These are phyloP conservation scores for Podilymbus podiceps DNA, from an alignment of 2,113 vertebrate genomes.

Conservation along the genomic window DNA sequence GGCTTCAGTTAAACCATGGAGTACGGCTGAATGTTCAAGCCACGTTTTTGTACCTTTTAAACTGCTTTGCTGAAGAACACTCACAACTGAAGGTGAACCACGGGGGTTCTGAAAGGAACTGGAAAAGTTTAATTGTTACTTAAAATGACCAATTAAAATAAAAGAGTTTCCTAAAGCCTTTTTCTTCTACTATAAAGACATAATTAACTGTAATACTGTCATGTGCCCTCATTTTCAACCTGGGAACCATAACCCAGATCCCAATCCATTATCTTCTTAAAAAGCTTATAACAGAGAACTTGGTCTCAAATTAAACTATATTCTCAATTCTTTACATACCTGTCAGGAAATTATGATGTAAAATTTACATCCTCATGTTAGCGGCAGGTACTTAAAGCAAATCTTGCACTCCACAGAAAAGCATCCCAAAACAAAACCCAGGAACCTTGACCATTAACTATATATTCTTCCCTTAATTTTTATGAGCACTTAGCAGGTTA, in stretches of 20 bases:
- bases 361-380: not conserved
- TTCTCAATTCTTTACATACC: not conserved
- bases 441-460: not conserved
- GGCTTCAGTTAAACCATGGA: not conserved
- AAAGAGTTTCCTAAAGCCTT: not conserved
- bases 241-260: not conserved
- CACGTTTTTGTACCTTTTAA: not conserved
- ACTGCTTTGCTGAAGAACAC: not conserved
- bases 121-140: not conserved
- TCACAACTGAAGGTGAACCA: not conserved
- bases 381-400: not conserved
- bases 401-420: not conserved
- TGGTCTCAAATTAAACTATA: not conserved
- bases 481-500: slow-evolving; percentile 34
- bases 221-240: not conserved
- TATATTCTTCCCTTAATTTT: not conserved
- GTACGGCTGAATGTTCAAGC: not conserved
- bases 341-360: not conserved
- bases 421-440: not conserved
- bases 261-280: not conserved
- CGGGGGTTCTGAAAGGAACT: not conserved
- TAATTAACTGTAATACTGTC: not conserved
- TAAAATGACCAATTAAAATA: not conserved
- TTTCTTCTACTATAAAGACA: not conserved
- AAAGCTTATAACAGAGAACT: not conserved